Conservation (phyloP, 2,113 vertebrate genomes). For the Chelonoidis abingdonii region DNA sequence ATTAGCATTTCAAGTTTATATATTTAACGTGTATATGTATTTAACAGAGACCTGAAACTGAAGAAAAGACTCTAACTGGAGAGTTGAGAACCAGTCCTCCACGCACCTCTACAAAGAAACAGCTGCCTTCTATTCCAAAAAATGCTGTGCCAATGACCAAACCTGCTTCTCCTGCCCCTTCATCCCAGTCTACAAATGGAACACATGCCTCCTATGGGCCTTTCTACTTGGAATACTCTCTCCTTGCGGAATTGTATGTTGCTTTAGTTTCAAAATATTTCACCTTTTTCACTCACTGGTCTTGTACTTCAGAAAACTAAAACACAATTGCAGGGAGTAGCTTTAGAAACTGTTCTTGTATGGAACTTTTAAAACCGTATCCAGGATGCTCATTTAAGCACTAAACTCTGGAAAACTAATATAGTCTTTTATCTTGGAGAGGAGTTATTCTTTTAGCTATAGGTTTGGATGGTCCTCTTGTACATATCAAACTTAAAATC, state of each 20-base stretch:
- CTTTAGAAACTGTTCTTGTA: not conserved
- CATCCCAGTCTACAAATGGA: slow-evolving; percentile 90
- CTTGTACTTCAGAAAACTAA: not conserved
- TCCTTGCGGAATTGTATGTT: slow-evolving; percentile 97
- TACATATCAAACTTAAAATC: not conserved
- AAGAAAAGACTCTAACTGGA: slow-evolving; percentile 86
- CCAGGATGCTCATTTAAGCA: not conserved
- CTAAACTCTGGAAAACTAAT: not conserved
- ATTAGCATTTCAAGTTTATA: too few species aligned
- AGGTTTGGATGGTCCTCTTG: not conserved
- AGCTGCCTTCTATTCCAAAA: slow-evolving; percentile 95
- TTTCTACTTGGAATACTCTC: slow-evolving; percentile 98
- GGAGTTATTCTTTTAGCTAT: not conserved
- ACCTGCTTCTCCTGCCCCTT: slow-evolving; percentile 83
- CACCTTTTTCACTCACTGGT: not conserved
- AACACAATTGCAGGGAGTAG: not conserved
- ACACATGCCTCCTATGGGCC: slow-evolving; percentile 97
- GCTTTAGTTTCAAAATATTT: not conserved
- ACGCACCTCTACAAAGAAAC: slow-evolving; percentile 90
- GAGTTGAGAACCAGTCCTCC: slow-evolving; percentile 91
- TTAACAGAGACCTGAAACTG: slow-evolving; percentile 88
- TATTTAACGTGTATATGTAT: not conserved
- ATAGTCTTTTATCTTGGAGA: not conserved
- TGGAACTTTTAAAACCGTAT: not conserved
- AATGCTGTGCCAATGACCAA: slow-evolving; percentile 93